Conservation (phyloP, 2,797 vertebrate genomes). For the Lindbergichthys nudifrons region DNA sequence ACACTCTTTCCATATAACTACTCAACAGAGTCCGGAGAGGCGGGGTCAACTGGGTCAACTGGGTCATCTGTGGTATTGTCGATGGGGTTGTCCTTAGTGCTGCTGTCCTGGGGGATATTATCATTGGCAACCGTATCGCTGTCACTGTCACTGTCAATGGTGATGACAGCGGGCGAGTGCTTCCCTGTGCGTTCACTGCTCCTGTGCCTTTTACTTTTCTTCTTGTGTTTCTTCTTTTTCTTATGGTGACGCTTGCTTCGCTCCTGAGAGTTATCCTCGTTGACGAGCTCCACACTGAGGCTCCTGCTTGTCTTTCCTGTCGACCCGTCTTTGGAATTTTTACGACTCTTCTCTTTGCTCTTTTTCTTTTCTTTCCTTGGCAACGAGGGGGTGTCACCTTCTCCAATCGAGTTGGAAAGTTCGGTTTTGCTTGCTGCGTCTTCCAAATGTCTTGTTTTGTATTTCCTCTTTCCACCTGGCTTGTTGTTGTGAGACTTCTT, state of each 20-base stretch:
- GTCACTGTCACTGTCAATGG: conserved; percentile 82
- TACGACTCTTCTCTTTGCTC: conserved; percentile 78
- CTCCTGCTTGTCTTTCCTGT: conserved; percentile 82
- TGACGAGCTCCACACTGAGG: conserved; percentile 89
- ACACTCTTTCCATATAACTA: conserved; percentile 35
- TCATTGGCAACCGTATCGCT: conserved; percentile 48
- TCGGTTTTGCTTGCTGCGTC: conserved; percentile 52
- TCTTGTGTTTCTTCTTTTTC: conserved; percentile 94
- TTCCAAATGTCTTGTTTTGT: conserved; percentile 94
- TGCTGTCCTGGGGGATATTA: conserved; percentile 12
- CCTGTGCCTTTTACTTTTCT: conserved; percentile 87
- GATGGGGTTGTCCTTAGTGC: conserved; percentile 11
- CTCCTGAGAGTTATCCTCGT: conserved; percentile 83
- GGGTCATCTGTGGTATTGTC: conserved; percentile 21
- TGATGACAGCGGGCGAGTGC: conserved; percentile 85
- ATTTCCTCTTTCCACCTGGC: conserved; percentile 92
- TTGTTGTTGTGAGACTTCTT: conserved; percentile 67
- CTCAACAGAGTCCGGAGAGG: conserved; percentile 11
- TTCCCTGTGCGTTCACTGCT: conserved; percentile 57
- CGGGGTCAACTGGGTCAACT: conserved; percentile 37
- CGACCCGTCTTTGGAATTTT: conserved; percentile 80
- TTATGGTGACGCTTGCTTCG: conserved; percentile 85
- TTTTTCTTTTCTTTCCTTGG: conserved; percentile 78
- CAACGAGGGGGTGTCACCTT: not conserved
- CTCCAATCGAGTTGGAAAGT: conserved; percentile 39